These are phyloP conservation scores for Protomyctophum bolini DNA, from an alignment of 2,113 vertebrate species.

Conservation along the genomic window DNA sequence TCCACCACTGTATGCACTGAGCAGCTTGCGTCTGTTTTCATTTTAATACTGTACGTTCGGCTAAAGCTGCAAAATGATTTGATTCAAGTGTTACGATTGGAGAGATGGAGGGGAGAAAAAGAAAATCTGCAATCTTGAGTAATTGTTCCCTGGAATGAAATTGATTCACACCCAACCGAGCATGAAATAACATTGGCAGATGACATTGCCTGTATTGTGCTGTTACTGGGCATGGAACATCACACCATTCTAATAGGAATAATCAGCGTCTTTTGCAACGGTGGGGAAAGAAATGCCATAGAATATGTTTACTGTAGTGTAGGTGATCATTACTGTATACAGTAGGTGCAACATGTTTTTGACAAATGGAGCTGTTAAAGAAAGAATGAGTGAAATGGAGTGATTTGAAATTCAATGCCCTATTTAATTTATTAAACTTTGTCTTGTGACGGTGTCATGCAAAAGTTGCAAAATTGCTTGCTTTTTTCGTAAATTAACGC, in stretches of 20 bases:
- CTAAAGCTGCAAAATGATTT: slow-evolving; percentile 59
- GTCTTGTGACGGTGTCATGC: slow-evolving; percentile 1
- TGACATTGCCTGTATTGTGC: slow-evolving; percentile 71
- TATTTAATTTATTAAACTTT: slow-evolving; percentile 3
- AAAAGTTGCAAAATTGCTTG: background rate
- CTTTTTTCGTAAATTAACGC: too few species aligned
- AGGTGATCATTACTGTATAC: slow-evolving; percentile 22
- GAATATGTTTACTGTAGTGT: slow-evolving; percentile 5
- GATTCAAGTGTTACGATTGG: slow-evolving; percentile 77
- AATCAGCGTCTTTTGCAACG: slow-evolving; percentile 74
- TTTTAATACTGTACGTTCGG: slow-evolving; percentile 59
- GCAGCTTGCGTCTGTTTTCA: slow-evolving; percentile 62
- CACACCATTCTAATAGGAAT: slow-evolving; percentile 76
- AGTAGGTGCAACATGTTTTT: slow-evolving; percentile 35
- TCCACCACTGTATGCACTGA: background rate
- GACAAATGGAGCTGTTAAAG: slow-evolving; percentile 29
- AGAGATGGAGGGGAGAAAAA: slow-evolving; percentile 43
- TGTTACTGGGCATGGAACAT: slow-evolving; percentile 76
- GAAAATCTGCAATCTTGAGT: slow-evolving; percentile 76
- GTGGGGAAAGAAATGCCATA: background rate
- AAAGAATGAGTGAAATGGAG: slow-evolving; percentile 24
- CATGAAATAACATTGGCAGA: slow-evolving; percentile 84
- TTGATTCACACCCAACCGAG: slow-evolving; percentile 82
- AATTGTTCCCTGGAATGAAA: slow-evolving; percentile 83
- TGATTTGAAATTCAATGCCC: slow-evolving; percentile 1